Base-by-base conservation (phyloP, 2,113 vertebrate species). In the Diphyllodes magnificus region DNA sequence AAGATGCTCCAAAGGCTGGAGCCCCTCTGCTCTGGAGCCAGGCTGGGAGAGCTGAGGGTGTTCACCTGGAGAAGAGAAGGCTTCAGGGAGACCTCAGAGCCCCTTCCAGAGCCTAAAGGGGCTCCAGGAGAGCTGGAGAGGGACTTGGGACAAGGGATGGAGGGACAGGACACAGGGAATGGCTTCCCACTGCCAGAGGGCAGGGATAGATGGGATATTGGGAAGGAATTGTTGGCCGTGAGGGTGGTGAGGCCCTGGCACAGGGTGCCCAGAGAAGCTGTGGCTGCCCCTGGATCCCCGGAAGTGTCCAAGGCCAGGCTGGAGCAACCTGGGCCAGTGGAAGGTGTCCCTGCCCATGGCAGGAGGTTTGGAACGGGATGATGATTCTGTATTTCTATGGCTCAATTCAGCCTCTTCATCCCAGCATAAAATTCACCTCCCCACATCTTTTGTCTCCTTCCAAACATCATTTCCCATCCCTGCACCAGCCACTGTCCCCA, bases 271-370 rank as follows among this genome's bases (percentile, higher is more conserved):
- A 25, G 23, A 53, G 45, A 7, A 47, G 16, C 24, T 82, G 39
- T n/a, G 45, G 20, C 33, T 75, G n/a, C 6, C 16, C 16, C 45
- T 40, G 70, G 42, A 68, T 47, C n/a, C 47, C 45, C 75, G 86
- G 24, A 2, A 60, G 9, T 40, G n/a, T 9, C 7, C 70, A 9
- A 47, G 14, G 7, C 30, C n/a, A 37, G 37, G 37, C 37, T 68
- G 53, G 45, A 22, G 0, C 16, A 47, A 0, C 5, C n/a, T 61
- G 61, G 30, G 6, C 0, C 0, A 22, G 30, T 53, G n/a, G 45
- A 0, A 69, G 11, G 0, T 47, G n/a, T 23, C 54, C 45, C n/a
- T 35, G 47, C 2, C 39, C 6, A 19, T 13, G 21, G 21, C 40
- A 54, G 9, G 25, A 11, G 3, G 1, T 56, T 35, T 35, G 15